phyloP scores from a whole-genome alignment of 2,888 invertebrate genomes.

The Pseudoips prasinana region DNA sequence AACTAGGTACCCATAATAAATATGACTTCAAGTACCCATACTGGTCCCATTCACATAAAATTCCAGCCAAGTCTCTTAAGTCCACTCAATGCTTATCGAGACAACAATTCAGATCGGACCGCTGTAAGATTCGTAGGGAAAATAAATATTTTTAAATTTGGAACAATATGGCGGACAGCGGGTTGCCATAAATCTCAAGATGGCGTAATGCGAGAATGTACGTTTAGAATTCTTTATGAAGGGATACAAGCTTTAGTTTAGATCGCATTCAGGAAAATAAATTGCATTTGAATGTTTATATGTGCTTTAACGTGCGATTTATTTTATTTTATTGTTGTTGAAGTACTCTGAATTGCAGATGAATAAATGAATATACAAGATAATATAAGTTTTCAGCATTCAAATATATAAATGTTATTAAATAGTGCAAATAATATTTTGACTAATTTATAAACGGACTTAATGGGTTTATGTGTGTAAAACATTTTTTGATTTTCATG shows the following conservation, averaged over 20 bases:
- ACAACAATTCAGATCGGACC: slow-evolving; percentile 40
- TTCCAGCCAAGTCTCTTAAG: slow-evolving; percentile 48
- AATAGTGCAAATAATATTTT: too few relatives aligned
- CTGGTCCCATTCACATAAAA: too few relatives aligned
- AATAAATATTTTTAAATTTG: slow-evolving; percentile 78
- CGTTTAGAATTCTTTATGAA: slow-evolving; percentile 74
- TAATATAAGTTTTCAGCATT: too few relatives aligned
- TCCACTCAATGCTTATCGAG: slow-evolving; percentile 48
- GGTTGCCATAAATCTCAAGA: slow-evolving; percentile 76
- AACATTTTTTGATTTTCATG: too few relatives aligned
- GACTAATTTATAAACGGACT: too few relatives aligned
- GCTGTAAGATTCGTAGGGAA: slow-evolving; percentile 50
- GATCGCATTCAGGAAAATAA: slow-evolving; percentile 53
- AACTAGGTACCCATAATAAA: too few relatives aligned
- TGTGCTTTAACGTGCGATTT: slow-evolving; percentile 27
- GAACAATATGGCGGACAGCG: slow-evolving; percentile 76
- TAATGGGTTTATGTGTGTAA: too few relatives aligned
- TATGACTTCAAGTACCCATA: too few relatives aligned
- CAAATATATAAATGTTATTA: too few relatives aligned
- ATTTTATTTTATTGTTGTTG: slow-evolving; percentile 23
- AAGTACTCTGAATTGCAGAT: slow-evolving; percentile 20
- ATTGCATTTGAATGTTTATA: slow-evolving; percentile 46
- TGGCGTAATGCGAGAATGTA: slow-evolving; percentile 73
- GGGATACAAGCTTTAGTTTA: slow-evolving; percentile 55
- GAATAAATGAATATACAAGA: slow-evolving; percentile 20